phyloP scores from a whole-genome alignment of 2,113 vertebrate genomes.

The Psilopogon haemacephalus region DNA sequence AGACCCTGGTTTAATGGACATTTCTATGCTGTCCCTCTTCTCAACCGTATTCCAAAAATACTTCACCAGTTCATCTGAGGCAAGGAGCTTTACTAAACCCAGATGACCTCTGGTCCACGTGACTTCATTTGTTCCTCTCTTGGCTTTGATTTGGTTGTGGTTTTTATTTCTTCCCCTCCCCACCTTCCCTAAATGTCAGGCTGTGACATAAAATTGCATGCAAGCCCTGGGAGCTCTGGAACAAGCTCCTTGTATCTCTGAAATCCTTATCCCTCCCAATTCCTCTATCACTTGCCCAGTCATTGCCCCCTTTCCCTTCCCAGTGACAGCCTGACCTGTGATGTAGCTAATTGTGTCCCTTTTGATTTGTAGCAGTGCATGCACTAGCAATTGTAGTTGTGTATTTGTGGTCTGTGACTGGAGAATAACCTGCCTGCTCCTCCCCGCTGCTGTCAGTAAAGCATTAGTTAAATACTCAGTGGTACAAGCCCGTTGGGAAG shows the following conservation, averaged over 20 bases:
- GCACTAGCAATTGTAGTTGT: conserved; percentile 41
- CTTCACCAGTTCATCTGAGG: conserved; percentile 34
- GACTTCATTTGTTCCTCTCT: conserved; percentile 76
- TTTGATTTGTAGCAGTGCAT: conserved; percentile 61
- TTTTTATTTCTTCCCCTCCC: conserved; percentile 61
- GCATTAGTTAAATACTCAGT: neutral
- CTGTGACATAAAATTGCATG: conserved; percentile 70
- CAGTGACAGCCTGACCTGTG: conserved; percentile 50
- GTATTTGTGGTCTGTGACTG: conserved; percentile 42
- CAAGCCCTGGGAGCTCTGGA: conserved; percentile 65
- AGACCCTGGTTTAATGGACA: neutral
- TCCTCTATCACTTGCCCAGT: neutral
- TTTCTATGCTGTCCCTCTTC: conserved; percentile 49
- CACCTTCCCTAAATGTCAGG: conserved; percentile 66
- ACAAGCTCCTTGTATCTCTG: conserved; percentile 63
- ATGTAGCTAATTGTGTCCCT: conserved; percentile 45
- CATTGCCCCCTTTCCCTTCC: conserved; percentile 17
- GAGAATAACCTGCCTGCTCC: conserved; percentile 73
- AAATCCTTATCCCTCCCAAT: conserved; percentile 1
- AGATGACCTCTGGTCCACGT: conserved; percentile 71
- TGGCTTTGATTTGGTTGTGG: conserved; percentile 65
- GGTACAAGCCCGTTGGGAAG: conserved; percentile 36
- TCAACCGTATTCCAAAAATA: neutral
- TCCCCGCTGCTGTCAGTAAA: conserved; percentile 8
- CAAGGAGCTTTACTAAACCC: conserved; percentile 66